These are phyloP conservation scores for Rotaria macrura DNA, from an alignment of 2,888 invertebrate genomes.

Conservation along the genomic window DNA sequence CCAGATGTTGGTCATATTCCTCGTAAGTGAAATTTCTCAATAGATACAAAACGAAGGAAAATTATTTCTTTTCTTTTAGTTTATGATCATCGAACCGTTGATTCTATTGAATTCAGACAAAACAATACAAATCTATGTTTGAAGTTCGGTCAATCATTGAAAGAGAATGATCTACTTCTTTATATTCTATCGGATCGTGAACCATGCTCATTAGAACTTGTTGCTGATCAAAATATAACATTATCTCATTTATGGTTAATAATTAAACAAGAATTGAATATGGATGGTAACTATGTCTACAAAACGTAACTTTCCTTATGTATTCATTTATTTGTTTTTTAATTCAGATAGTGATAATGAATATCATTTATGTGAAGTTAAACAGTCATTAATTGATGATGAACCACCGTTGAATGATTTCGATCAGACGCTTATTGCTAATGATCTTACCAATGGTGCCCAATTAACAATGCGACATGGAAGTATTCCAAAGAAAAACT, in stretches of 20 bases:
- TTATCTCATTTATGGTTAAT: background rate
- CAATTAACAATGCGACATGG: background rate
- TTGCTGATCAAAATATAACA: background rate
- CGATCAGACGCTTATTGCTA: background rate
- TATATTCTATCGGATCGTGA: constrained; percentile 4
- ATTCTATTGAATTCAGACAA: background rate
- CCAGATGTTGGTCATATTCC: background rate
- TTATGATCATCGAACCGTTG: background rate
- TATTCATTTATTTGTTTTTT: background rate
- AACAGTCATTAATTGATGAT: background rate
- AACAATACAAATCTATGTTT: constrained; percentile 14
- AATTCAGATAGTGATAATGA: background rate
- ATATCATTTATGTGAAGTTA: background rate
- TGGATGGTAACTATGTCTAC: background rate
- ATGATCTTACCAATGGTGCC: background rate
- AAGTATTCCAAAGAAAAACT: background rate
- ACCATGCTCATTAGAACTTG: background rate
- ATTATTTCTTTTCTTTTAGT: background rate
- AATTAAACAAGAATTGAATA: background rate
- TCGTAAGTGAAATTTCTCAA: background rate
- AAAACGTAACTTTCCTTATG: background rate
- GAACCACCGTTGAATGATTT: background rate
- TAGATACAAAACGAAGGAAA: background rate
- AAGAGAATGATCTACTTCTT: background rate
- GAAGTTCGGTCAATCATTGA: background rate